phyloP scores from a whole-genome alignment of 2,797 vertebrate genomes.

The Cercopithecus mitis region DNA sequence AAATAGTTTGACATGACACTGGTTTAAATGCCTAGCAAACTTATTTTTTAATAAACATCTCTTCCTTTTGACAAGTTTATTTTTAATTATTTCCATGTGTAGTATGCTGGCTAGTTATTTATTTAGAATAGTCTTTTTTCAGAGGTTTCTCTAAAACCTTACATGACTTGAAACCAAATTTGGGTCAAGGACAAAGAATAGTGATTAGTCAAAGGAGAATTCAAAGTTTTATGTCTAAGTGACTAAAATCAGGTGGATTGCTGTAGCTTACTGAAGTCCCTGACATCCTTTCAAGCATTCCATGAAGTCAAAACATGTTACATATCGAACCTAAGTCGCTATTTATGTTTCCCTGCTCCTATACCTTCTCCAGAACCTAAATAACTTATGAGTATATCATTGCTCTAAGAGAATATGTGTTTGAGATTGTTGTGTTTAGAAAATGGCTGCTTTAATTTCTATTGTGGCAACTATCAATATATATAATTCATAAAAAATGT shows the following conservation, averaged over 20 bases:
- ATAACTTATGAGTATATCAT: neutral
- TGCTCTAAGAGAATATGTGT: neutral
- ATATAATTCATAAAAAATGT: neutral
- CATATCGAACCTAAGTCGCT: too few relatives aligned
- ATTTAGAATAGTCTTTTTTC: neutral
- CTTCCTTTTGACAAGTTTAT: conserved; percentile 17
- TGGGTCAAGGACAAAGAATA: neutral
- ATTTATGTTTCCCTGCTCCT: neutral
- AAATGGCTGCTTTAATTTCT: neutral
- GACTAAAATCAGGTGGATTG: neutral
- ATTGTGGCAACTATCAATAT: neutral
- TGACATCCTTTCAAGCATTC: neutral
- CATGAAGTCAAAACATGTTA: neutral
- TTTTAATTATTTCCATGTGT: neutral
- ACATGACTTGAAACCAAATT: neutral
- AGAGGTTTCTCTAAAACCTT: neutral
- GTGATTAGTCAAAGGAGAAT: neutral
- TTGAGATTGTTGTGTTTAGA: neutral
- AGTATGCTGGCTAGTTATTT: neutral
- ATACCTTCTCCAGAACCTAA: neutral
- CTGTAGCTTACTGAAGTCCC: neutral
- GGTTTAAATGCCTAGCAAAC: neutral
- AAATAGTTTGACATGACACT: neutral
- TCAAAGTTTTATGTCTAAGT: neutral
- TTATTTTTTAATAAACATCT: neutral